Evolutionary conservation across 2,888 invertebrate genomes (phyloP).

Genomic region (Cinara cedri): DNA sequence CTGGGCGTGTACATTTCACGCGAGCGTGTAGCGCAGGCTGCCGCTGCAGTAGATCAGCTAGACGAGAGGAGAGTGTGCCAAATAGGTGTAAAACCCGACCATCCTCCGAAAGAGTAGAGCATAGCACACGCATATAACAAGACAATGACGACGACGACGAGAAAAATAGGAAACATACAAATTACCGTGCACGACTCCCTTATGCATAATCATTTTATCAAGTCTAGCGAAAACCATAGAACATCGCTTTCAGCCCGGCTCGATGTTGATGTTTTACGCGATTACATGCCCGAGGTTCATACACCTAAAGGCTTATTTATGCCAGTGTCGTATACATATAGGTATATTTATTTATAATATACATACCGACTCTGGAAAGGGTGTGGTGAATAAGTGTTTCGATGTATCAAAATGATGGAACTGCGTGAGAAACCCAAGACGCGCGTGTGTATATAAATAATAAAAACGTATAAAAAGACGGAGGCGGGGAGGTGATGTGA

Average conservation of each 20-base stretch:
- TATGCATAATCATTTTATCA: slow-evolving; percentile 56
- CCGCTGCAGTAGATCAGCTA: too few species aligned
- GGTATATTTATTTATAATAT: too few species aligned
- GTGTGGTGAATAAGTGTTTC: slow-evolving; percentile 52
- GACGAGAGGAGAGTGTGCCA: too few species aligned
- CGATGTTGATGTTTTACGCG: slow-evolving; percentile 55
- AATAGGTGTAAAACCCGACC: too few species aligned
- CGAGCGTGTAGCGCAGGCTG: too few species aligned
- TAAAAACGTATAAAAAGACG: slow-evolving; percentile 35
- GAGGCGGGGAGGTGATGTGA: background rate
- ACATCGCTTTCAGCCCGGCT: slow-evolving; percentile 42
- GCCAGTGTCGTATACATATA: slow-evolving; percentile 42
- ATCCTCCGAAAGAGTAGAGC: too few species aligned
- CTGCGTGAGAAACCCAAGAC: slow-evolving; percentile 45
- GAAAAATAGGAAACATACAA: slow-evolving; percentile 44
- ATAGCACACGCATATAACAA: too few species aligned
- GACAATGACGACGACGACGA: background rate
- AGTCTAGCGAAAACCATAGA: slow-evolving; percentile 44
- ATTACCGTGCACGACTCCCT: slow-evolving; percentile 53
- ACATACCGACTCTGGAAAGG: too few species aligned
- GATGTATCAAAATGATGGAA: slow-evolving; percentile 56
- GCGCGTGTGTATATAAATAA: slow-evolving; percentile 51
- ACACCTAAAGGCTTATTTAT: slow-evolving; percentile 55
- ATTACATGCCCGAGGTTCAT: slow-evolving; percentile 40
- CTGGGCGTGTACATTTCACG: too few species aligned